phyloP scores from a whole-genome alignment of 2,888 invertebrate species.

The Caenorhabditis auriculariae region DNA sequence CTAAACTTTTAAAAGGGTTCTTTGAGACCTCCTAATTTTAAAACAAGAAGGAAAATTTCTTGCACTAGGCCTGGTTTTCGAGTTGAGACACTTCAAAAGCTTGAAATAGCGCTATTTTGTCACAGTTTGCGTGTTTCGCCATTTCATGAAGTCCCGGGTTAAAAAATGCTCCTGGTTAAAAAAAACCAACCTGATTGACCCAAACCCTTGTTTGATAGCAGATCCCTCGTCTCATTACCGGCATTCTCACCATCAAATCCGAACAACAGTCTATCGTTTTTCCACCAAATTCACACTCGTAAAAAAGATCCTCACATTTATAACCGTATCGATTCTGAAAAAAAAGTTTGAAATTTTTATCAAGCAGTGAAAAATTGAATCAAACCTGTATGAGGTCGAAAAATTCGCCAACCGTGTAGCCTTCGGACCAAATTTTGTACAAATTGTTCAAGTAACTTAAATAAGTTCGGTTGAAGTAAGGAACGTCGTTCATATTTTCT shows the following conservation, averaged over 20 bases:
- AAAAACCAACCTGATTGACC: slow-evolving; percentile 45
- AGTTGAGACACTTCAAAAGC: too few species aligned
- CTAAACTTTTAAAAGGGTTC: too few species aligned
- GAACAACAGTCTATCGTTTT: slow-evolving; percentile 50
- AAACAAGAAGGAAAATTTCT: too few species aligned
- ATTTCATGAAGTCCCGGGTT: too few species aligned
- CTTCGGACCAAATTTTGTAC: slow-evolving; percentile 52
- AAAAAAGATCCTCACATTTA: slow-evolving; percentile 55
- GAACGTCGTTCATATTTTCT: slow-evolving; percentile 54
- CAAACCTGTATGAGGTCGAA: slow-evolving; percentile 49
- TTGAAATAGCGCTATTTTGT: too few species aligned
- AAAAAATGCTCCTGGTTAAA: too few species aligned
- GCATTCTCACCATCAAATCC: slow-evolving; percentile 40
- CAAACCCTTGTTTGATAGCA: slow-evolving; percentile 51
- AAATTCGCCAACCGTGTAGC: slow-evolving; percentile 44
- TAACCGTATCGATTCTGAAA: slow-evolving; percentile 56
- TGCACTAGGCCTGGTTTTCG: too few species aligned
- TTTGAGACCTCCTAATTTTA: too few species aligned
- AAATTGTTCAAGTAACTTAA: slow-evolving; percentile 40
- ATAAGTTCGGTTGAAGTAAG: slow-evolving; percentile 49
- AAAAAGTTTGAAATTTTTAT: background rate
- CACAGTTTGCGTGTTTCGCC: too few species aligned
- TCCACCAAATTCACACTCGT: slow-evolving; percentile 52
- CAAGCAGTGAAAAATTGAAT: background rate
- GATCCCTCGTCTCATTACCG: slow-evolving; percentile 56